Evolutionary conservation across 2,797 vertebrate genomes (phyloP).

Genomic region (Mus caroli): DNA sequence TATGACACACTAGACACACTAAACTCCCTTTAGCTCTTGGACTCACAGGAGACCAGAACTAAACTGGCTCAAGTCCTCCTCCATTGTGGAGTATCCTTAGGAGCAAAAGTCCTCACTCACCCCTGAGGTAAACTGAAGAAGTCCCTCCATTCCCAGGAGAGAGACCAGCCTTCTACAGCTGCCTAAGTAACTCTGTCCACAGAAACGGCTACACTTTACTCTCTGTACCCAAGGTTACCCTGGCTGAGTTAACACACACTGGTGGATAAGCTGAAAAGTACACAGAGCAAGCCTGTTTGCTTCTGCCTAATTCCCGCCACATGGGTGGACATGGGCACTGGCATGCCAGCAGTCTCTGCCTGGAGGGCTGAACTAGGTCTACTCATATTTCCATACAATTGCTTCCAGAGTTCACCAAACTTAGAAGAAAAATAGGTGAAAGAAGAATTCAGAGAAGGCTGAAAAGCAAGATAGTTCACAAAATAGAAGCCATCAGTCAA

Average conservation of each 20-base stretch:
- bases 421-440: not conserved
- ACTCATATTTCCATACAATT: not conserved
- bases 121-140: slow-evolving; percentile 18
- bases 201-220: slow-evolving; percentile 23
- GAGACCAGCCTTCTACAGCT: not conserved
- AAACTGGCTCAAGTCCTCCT: not conserved
- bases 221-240: slow-evolving; percentile 3
- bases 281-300: not conserved
- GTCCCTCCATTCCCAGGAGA: not conserved
- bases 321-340: not conserved
- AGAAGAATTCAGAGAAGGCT: slow-evolving; percentile 7
- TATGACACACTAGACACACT: not conserved
- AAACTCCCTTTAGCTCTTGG: not conserved
- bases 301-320: not conserved
- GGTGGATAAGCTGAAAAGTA: not conserved
- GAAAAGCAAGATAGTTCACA: slow-evolving; percentile 7
- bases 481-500: not conserved
- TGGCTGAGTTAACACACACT: not conserved
- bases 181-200: not conserved
- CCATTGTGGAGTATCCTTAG: not conserved
- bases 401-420: not conserved
- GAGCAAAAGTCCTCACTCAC: not conserved
- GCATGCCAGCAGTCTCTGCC: not conserved
- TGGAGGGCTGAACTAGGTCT: not conserved
- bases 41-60: slow-evolving; percentile 40